Evolutionary conservation across 2,888 invertebrate species (phyloP).

Genomic region (Synergus gifuensis): DNA sequence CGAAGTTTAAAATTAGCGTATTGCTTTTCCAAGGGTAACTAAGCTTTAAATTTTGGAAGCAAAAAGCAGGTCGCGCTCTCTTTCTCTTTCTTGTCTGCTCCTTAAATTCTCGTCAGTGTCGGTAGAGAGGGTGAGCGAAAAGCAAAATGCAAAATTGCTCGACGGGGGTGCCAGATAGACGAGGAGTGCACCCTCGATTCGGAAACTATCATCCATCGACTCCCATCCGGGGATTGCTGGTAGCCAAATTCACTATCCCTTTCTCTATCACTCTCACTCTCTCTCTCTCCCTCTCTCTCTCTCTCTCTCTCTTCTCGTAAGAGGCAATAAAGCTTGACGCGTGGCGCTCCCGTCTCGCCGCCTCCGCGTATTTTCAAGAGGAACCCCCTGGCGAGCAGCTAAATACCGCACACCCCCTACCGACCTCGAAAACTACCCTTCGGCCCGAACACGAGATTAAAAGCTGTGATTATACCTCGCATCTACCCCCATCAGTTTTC

Average conservation of each 20-base stretch:
- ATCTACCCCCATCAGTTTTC: not conserved
- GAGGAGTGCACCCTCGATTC: constrained; percentile 48
- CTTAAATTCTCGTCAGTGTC: constrained; percentile 49
- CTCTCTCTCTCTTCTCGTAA: constrained; percentile 53
- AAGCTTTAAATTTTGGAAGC: not conserved
- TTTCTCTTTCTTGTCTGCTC: not conserved
- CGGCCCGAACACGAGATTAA: constrained; percentile 66
- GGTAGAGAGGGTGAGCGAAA: constrained; percentile 31
- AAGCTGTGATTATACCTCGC: constrained; percentile 51
- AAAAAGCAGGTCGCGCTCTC: not conserved
- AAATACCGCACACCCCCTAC: constrained; percentile 69
- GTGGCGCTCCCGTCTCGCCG: constrained; percentile 63
- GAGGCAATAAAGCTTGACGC: constrained; percentile 73
- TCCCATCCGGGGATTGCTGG: constrained; percentile 45
- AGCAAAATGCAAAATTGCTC: constrained; percentile 54
- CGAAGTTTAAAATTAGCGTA: no score
- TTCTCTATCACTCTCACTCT: constrained; percentile 4
- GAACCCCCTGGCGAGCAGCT: constrained; percentile 69
- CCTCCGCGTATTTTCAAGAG: constrained; percentile 53
- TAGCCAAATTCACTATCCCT: constrained; percentile 42
- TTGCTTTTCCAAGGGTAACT: not conserved
- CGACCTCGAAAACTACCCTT: constrained; percentile 64
- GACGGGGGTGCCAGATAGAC: constrained; percentile 49
- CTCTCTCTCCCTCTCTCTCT: constrained; percentile 37
- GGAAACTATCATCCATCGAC: constrained; percentile 52